A percentile compares a stretch with the other conserved stretches of the same genome.
Conservation (phyloP, 1,140 invertebrate species). For the Bemisia tabaci region DNA sequence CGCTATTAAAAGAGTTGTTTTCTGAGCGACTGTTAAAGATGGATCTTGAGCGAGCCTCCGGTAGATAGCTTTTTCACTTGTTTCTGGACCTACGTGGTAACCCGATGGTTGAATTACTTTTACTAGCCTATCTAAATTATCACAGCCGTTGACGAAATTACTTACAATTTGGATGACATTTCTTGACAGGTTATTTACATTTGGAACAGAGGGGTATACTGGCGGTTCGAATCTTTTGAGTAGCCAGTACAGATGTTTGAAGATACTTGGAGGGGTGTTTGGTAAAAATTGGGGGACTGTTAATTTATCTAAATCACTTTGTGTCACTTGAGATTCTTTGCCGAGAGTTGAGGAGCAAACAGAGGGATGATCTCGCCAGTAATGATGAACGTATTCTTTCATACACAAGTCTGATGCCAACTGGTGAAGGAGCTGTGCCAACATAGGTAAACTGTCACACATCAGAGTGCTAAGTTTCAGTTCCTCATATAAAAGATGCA, state of each 20-base stretch:
- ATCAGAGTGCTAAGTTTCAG: slow-evolving; percentile 65
- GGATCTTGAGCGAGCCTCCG: neutral
- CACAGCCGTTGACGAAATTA: neutral
- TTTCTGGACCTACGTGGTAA: neutral
- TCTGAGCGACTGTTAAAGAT: neutral
- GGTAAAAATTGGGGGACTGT: slow-evolving; percentile 9
- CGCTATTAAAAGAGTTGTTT: neutral
- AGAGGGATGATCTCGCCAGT: slow-evolving; percentile 71
- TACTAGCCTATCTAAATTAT: neutral
- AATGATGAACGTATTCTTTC: slow-evolving; percentile 57
- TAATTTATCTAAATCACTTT: neutral
- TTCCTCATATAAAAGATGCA: slow-evolving; percentile 86
- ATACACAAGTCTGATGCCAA: slow-evolving; percentile 63
- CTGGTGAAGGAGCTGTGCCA: slow-evolving; percentile 62
- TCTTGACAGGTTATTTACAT: slow-evolving; percentile 20
- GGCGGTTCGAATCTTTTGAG: slow-evolving; percentile 32
- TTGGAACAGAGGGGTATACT: slow-evolving; percentile 49
- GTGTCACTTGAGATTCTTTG: neutral
- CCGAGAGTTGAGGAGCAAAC: slow-evolving; percentile 28
- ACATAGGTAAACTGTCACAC: slow-evolving; percentile 45
- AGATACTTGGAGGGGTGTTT: slow-evolving; percentile 51
- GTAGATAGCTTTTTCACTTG: neutral
- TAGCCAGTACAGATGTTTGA: slow-evolving; percentile 50
- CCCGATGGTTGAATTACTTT: neutral
- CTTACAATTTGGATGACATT: neutral